Evolutionary conservation across 2,888 invertebrate species (phyloP).

Genomic region (Amphipoea oculea): DNA sequence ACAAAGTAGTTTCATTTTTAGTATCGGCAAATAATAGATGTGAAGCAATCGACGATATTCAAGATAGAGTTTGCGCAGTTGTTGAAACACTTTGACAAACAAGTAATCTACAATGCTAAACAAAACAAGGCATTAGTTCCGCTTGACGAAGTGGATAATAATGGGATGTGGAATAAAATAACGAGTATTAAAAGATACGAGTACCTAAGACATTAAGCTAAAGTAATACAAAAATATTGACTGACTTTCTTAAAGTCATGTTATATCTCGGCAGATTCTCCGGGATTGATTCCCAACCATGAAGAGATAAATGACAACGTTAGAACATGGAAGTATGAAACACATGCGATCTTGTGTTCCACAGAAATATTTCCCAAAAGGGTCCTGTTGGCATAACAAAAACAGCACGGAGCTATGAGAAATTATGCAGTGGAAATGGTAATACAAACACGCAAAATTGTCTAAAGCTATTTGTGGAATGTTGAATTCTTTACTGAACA

Average conservation of each 20-base stretch:
- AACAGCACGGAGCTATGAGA: not conserved
- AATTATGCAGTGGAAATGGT: slow-evolving; percentile 2
- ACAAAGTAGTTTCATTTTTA: slow-evolving; percentile 24
- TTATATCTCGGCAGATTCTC: not conserved
- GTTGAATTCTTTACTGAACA: slow-evolving; percentile 1
- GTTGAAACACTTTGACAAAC: slow-evolving; percentile 34
- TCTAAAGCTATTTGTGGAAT: slow-evolving; percentile 1
- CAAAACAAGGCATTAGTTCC: slow-evolving; percentile 40
- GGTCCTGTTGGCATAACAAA: slow-evolving; percentile 16
- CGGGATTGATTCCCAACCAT: slow-evolving; percentile 3
- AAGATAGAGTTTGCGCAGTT: slow-evolving; percentile 17
- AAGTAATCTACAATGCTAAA: slow-evolving; percentile 16
- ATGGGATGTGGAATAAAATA: slow-evolving; percentile 29
- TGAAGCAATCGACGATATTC: slow-evolving; percentile 30
- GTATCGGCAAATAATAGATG: slow-evolving; percentile 29
- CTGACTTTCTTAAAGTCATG: not conserved
- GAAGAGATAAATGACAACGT: slow-evolving; percentile 6
- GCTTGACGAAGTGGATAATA: slow-evolving; percentile 31
- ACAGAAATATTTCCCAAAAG: slow-evolving; percentile 12
- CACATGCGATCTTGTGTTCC: not conserved
- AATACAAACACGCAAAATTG: slow-evolving; percentile 5
- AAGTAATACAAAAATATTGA: slow-evolving; percentile 5
- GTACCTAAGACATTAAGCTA: not conserved
- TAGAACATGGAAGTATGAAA: not conserved
- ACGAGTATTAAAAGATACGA: not conserved